These are phyloP conservation scores for Ormyrus thymus DNA, from an alignment of 2,888 invertebrate species.

Conservation along the genomic window DNA sequence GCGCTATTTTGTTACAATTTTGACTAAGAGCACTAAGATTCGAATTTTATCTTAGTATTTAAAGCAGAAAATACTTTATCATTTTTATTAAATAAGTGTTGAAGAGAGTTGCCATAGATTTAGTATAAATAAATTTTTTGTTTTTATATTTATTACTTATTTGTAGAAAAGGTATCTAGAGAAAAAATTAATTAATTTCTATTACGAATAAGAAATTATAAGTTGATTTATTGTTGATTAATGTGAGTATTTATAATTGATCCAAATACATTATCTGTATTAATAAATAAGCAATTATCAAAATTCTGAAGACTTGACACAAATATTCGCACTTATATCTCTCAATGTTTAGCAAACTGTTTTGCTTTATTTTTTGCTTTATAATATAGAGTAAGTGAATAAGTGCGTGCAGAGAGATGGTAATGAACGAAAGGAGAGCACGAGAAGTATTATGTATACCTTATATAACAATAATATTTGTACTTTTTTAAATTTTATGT, in stretches of 20 bases:
- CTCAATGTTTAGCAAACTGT: constrained; percentile 11
- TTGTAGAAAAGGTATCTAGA: constrained; percentile 32
- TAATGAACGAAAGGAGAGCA: constrained; percentile 13
- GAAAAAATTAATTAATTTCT: constrained; percentile 40
- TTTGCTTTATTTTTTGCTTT: constrained; percentile 7
- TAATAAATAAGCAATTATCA: constrained; percentile 27
- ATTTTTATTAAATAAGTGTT: constrained; percentile 30
- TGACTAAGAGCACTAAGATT: constrained; percentile 8
- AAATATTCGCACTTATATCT: constrained; percentile 17
- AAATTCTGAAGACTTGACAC: constrained; percentile 31
- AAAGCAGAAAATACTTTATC: constrained; percentile 1
- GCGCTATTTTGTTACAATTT: constrained; percentile 4
- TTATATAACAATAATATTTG: constrained; percentile 38
- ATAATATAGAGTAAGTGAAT: constrained; percentile 21
- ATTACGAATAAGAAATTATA: constrained; percentile 31
- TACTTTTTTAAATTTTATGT: constrained; percentile 44
- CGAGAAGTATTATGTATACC: constrained; percentile 46
- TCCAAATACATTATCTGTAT: constrained; percentile 35
- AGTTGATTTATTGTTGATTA: constrained; percentile 35
- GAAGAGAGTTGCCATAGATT: constrained; percentile 30
- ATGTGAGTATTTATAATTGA: constrained; percentile 37
- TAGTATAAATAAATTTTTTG: constrained; percentile 18
- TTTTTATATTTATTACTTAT: constrained; percentile 35
- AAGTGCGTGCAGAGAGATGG: constrained; percentile 10
- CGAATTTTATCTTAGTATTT: constrained; percentile 17